Percentiles rank a stretch among this genome's conserved stretches.
Conservation (phyloP, 2,113 vertebrate genomes). For the crab-eating macaque (Macaca fascicularis) region DNA sequence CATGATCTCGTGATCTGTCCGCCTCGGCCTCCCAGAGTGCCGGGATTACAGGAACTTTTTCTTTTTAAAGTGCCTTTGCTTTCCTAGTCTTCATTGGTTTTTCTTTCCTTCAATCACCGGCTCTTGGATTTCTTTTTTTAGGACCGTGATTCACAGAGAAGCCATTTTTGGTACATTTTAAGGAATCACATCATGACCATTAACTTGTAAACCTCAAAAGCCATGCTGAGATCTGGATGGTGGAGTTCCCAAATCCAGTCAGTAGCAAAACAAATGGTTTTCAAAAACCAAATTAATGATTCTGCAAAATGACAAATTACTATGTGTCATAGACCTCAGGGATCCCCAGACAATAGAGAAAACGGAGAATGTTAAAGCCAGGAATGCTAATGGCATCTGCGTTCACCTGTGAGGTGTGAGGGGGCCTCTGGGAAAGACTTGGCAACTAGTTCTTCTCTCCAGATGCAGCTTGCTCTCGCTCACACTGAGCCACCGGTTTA, state of each 20-base stretch:
- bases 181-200: neutral
- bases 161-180: neutral
- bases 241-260: neutral
- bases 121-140: neutral
- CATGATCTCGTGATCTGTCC: no score
- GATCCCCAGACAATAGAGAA: constrained; percentile 14
- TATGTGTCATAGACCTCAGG: constrained; percentile 22
- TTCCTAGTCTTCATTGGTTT: neutral
- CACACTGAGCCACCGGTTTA: constrained; percentile 38
- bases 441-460: neutral
- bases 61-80: neutral
- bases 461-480: neutral
- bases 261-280: constrained; percentile 48
- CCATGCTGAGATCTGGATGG: neutral
- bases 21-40: no score
- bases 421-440: constrained; percentile 15
- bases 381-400: neutral
- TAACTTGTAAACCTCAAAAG: constrained; percentile 32
- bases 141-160: neutral
- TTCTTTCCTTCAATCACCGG: neutral
- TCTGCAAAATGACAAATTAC: constrained; percentile 72
- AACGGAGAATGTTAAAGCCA: neutral
- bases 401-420: neutral
- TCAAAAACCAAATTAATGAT: constrained; percentile 63
- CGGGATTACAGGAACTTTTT: neutral